phyloP scores from a whole-genome alignment of 2,113 vertebrate species.

The Burhinus oedicnemus region DNA sequence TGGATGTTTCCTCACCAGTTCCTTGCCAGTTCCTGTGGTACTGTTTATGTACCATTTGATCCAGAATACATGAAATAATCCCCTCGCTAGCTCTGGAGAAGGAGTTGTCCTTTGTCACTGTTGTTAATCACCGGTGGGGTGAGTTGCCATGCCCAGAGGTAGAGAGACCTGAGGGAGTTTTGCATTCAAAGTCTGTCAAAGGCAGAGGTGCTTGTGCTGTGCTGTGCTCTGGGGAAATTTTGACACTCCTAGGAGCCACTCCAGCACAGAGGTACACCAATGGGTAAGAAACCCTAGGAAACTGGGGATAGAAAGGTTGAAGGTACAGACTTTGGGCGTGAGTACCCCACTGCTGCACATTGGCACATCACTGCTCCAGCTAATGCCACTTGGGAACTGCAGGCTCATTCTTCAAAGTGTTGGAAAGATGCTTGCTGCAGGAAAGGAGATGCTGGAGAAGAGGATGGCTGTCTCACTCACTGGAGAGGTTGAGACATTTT shows the following conservation, averaged over 20 bases:
- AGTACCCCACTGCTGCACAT: background rate
- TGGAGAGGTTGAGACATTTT: background rate
- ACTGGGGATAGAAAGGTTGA: background rate
- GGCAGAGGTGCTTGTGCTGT: background rate
- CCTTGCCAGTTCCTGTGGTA: conserved; percentile 18
- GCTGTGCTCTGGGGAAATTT: background rate
- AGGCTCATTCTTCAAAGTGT: background rate
- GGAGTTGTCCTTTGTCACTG: background rate
- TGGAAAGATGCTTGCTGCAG: background rate
- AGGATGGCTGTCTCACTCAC: background rate
- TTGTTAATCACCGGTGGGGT: background rate
- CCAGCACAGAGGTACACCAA: background rate
- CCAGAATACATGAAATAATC: background rate
- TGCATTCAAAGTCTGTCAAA: background rate
- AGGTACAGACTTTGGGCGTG: background rate
- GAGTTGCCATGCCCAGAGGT: background rate
- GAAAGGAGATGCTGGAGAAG: background rate
- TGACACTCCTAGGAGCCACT: background rate
- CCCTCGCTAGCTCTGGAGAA: background rate
- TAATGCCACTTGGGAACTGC: background rate
- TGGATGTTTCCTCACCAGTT: conserved; percentile 25
- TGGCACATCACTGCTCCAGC: background rate
- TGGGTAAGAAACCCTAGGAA: rapidly evolving
- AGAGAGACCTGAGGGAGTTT: background rate
- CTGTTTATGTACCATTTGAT: conserved; percentile 7